Evolutionary conservation across 2,888 invertebrate species (phyloP), one percentile per base, ranked within the genome.

Genomic region (Ctena decussata): DNA sequence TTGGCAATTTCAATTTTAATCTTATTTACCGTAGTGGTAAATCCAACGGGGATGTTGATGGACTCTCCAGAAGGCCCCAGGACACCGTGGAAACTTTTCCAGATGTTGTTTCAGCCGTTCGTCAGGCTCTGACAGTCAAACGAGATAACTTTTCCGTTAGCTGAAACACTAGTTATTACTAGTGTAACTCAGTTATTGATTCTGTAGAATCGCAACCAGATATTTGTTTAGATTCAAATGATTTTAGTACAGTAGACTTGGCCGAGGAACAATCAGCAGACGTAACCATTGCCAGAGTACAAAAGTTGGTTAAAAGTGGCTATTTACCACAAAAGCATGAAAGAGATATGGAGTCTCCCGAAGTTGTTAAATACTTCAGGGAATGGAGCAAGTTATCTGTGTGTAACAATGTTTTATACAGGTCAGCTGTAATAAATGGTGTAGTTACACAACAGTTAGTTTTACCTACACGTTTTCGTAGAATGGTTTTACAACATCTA

Each of bases 11-110:
- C 37, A 76, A 81, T 41, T 84, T 84, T 53, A 73, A 76, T 18
- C 37, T 84, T 39, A 6, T 27, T 18, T 84, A 77, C 74, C 41
- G 65, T 46, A 27, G 60, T 5, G 84, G 81, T n/a, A 81, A 60
- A 35, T 32, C 53, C n/a, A 80, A 84, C 53, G 70, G 35, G 18
- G 84, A 81, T 72, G 84, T 74, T 0, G 85, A 82, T 79, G 80
- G 73, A 18, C 77, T 84, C 12, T 89, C 95, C 37, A 76, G 85
- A 41, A 44, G 69, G 27, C 85, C 84, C 27, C 2, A 57, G 49
- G 44, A 53, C 18, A n/a, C 21, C 1, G 78, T 71, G 18, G 18
- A 69, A 27, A 24, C 53, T 21, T 69, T 76, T 46, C 76, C 75
- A 35, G 73, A 72, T 74, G 73, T 80, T 39, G 72, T 76, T 24